phyloP scores from a whole-genome alignment of 2,888 invertebrate species.

The Epistrophe grossulariae region DNA sequence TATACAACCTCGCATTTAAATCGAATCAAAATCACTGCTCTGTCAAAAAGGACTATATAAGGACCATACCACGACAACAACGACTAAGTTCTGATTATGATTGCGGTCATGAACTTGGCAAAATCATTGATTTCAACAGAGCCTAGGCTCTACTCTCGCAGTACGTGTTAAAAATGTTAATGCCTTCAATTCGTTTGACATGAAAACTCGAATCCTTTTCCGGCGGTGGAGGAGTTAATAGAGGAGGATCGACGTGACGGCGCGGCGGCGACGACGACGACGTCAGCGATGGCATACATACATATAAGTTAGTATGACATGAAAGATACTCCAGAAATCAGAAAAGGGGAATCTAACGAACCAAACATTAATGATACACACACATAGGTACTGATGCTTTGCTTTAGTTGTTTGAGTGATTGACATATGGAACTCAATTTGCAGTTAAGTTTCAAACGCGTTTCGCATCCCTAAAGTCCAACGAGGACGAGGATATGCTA shows the following conservation, averaged over 20 bases:
- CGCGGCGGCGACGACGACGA: background rate
- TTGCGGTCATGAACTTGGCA: slow-evolving; percentile 76
- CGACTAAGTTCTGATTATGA: slow-evolving; percentile 69
- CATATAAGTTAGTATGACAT: background rate
- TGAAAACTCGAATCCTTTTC: slow-evolving; percentile 57
- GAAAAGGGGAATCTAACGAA: slow-evolving; percentile 66
- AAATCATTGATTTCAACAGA: slow-evolving; percentile 75
- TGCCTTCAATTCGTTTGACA: slow-evolving; percentile 62
- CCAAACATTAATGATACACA: slow-evolving; percentile 71
- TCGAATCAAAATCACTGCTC: slow-evolving; percentile 75
- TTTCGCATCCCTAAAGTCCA: slow-evolving; percentile 67
- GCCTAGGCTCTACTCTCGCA: slow-evolving; percentile 70
- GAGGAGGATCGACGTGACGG: background rate
- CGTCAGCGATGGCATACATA: background rate
- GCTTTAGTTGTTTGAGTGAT: slow-evolving; percentile 53
- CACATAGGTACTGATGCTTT: slow-evolving; percentile 13
- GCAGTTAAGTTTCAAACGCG: slow-evolving; percentile 74
- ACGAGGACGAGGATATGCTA: background rate
- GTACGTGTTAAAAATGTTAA: slow-evolving; percentile 74
- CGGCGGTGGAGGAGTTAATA: background rate
- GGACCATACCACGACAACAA: slow-evolving; percentile 31
- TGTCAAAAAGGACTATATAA: slow-evolving; percentile 27
- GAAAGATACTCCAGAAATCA: slow-evolving; percentile 27
- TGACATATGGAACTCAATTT: slow-evolving; percentile 75
- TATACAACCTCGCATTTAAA: slow-evolving; percentile 55